Conservation (phyloP, 2,888 invertebrate species). For the Hyposoter didymator region DNA sequence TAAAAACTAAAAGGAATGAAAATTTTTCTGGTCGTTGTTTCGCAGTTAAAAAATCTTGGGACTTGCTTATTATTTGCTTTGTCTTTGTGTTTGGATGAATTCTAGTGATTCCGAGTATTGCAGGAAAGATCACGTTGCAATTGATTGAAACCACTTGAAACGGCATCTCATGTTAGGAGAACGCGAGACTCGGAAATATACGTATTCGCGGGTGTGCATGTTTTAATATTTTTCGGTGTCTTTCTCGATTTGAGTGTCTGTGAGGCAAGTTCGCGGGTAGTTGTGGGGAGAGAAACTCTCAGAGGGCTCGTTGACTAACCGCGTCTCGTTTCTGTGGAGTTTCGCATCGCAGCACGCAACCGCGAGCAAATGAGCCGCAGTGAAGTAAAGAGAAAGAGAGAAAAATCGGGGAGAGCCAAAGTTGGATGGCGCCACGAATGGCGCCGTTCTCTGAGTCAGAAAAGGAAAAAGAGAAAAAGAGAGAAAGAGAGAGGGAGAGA, state of each 20-base stretch:
- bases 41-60: too few species aligned
- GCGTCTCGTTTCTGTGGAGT: constrained; percentile 36
- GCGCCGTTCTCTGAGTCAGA: constrained; percentile 72
- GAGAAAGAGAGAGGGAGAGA: constrained; percentile 31
- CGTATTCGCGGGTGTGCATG: neutral
- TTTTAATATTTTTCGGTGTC: neutral
- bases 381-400: constrained; percentile 29
- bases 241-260: neutral
- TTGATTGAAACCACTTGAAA: constrained; percentile 37
- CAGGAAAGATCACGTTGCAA: constrained; percentile 12
- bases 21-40: too few species aligned
- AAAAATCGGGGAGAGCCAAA: constrained; percentile 64
- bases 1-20: too few species aligned
- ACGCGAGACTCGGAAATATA: neutral
- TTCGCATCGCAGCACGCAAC: constrained; percentile 38
- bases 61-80: neutral
- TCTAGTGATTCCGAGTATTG: constrained; percentile 1
- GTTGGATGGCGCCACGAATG: constrained; percentile 65
- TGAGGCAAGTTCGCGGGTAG: constrained; percentile 22
- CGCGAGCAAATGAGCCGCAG: constrained; percentile 25
- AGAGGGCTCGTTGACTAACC: constrained; percentile 48
- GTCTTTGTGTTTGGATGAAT: neutral
- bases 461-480: constrained; percentile 23
- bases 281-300: neutral
- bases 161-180: constrained; percentile 37